Base-by-base conservation (phyloP, 2,888 invertebrate species). In the Polymixis flavicincta region DNA sequence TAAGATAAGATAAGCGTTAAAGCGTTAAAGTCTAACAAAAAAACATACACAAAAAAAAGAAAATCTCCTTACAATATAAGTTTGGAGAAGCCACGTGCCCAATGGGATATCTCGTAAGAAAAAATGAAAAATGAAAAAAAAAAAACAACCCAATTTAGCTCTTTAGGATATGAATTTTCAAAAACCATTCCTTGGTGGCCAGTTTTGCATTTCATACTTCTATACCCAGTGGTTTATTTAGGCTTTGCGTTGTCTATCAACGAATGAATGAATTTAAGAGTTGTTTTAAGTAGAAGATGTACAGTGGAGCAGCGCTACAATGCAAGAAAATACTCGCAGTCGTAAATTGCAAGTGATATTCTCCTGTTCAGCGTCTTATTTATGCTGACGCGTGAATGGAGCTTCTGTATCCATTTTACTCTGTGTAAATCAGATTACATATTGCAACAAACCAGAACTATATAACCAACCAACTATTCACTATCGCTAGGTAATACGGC, bases 381-480 rank as follows among this genome's bases (percentile, higher is more conserved):
- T 32, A 25, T 61, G 5, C 0, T 52, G 13, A 55, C 14, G 4
- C 0, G 14, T 19, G 8, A 60, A n/a, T 65, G 6, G 1, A n/a
- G 7, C 45, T 52, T 81, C 78, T 82, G 55, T 22, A 25, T 52
- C 7, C 2, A 45, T n/a, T 8, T 25, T 68, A 52, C 22, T 78
- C 59, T 48, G 22, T 68, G 25, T 19, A 32, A 68, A 65, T 71
- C 57, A 48, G n/a, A 70, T 81, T 63, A 70, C 8, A 37, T 52
- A 28, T 48, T 42, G n/a, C 55, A 71, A 37, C 50, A 78, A 82
- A 60, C 67, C 45, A 82, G 45, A 71, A 60, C 60, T 50, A 81
- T 42, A 50, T 42, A 57, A 59, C 48, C 32, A 69, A 42, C 61
- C 28, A n/a, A n/a, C n/a, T n/a, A n/a, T n/a, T n/a, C n/a, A n/a